These are phyloP conservation scores for Polymixis lichenea DNA, from an alignment of 2,888 invertebrate genomes.

Conservation along the genomic window DNA sequence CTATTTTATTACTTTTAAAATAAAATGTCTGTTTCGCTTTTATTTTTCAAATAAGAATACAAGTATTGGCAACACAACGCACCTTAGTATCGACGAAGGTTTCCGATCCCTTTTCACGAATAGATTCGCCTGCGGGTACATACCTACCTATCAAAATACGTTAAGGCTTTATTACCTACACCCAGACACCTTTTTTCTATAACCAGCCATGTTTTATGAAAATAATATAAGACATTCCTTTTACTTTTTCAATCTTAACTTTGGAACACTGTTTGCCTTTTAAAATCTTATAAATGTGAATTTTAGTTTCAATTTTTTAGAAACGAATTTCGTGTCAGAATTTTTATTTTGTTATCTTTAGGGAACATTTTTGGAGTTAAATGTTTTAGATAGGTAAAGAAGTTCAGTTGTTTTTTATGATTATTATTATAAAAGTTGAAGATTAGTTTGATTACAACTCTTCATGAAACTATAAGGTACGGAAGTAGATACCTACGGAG, in stretches of 20 bases:
- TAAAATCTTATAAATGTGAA: constrained; percentile 41
- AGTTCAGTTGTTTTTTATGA: constrained; percentile 1
- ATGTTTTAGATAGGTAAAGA: not conserved
- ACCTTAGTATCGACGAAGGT: constrained; percentile 48
- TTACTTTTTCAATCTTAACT: constrained; percentile 44
- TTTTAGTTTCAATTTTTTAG: constrained; percentile 30
- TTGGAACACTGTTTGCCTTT: constrained; percentile 52
- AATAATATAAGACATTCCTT: constrained; percentile 26
- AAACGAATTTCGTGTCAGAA: constrained; percentile 28
- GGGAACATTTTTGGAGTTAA: not conserved
- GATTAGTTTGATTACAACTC: not conserved
- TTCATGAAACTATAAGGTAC: not conserved
- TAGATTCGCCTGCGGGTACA: constrained; percentile 66
- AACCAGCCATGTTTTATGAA: constrained; percentile 54
- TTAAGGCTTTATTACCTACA: constrained; percentile 69
- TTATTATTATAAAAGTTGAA: not conserved
- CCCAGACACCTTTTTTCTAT: constrained; percentile 55
- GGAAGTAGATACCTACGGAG: no score
- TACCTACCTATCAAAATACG: constrained; percentile 58
- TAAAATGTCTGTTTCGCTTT: not conserved
- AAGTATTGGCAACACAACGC: constrained; percentile 28
- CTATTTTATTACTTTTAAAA: not conserved
- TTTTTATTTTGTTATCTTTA: constrained; percentile 9
- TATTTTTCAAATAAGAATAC: not conserved
- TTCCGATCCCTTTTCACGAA: constrained; percentile 70